Conservation (phyloP, 2,888 invertebrate genomes). For the Spicauda simplicius region DNA sequence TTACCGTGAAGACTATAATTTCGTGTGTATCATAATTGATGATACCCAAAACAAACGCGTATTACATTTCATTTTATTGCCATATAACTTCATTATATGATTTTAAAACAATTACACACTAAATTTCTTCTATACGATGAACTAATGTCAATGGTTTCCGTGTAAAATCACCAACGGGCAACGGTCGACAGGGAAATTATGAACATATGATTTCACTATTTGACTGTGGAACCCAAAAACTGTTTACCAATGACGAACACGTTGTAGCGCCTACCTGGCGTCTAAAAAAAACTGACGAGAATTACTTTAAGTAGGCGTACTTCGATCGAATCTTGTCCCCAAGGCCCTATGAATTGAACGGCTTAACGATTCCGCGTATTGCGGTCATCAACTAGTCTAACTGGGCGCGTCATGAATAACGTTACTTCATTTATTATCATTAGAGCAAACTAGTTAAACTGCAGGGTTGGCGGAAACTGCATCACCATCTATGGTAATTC, state of each 20-base stretch:
- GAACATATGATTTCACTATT: no score
- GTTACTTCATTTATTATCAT: constrained; percentile 40
- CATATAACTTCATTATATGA: no score
- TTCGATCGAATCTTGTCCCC: constrained; percentile 19
- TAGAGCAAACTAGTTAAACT: constrained; percentile 25
- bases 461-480: constrained; percentile 11
- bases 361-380: constrained; percentile 38
- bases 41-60: no score
- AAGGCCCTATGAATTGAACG: constrained; percentile 23
- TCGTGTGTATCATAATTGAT: no score
- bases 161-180: no score
- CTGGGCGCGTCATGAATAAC: constrained; percentile 36
- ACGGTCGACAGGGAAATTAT: no score
- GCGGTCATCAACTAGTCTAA: constrained; percentile 41
- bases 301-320: constrained; percentile 1
- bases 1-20: no score
- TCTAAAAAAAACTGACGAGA: not conserved
- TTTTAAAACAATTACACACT: no score
- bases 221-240: not conserved
- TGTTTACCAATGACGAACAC: constrained; percentile 7
- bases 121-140: no score
- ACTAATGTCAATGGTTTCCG: no score
- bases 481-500: not conserved
- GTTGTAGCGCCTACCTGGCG: constrained; percentile 7
- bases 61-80: no score